Conservation (phyloP, 2,888 invertebrate species). For the Patella pellucida region DNA sequence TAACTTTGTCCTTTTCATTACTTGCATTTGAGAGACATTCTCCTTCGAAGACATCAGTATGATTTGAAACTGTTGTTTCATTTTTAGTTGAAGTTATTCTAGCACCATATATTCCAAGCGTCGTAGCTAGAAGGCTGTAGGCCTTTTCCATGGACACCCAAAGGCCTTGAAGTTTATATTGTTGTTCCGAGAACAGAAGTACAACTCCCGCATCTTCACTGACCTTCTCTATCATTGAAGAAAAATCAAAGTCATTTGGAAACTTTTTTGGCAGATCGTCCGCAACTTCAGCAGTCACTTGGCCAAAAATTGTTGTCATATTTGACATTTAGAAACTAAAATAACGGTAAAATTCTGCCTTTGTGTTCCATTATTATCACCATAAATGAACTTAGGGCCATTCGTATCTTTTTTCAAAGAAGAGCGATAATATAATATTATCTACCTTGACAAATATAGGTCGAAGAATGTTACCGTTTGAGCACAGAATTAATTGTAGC, state of each 20-base stretch:
- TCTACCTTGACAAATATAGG: no score
- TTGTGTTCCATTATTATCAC: no score
- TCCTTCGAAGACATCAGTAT: constrained; percentile 33
- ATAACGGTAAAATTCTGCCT: no score
- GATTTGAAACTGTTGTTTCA: constrained; percentile 16
- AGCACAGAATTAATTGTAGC: no score
- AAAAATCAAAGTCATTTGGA: constrained; percentile 46
- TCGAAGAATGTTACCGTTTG: no score
- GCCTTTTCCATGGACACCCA: constrained; percentile 45
- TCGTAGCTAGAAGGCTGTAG: constrained; percentile 42
- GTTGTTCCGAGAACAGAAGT: constrained; percentile 1
- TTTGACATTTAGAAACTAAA: constrained; percentile 2
- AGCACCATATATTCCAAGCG: constrained; percentile 41
- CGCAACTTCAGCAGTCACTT: constrained; percentile 45
- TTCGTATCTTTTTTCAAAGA: no score
- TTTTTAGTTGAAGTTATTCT: constrained; percentile 22
- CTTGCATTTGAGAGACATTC: background rate
- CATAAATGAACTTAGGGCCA: no score
- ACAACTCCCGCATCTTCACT: constrained; percentile 44
- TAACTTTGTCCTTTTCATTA: background rate
- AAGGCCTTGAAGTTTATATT: constrained; percentile 37
- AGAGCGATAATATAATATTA: no score
- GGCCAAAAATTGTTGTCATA: constrained; percentile 43
- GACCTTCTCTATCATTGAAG: constrained; percentile 42
- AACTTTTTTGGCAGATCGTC: constrained; percentile 40